phyloP scores from a whole-genome alignment of 2,888 invertebrate species.

The Orchesella flavescens region DNA sequence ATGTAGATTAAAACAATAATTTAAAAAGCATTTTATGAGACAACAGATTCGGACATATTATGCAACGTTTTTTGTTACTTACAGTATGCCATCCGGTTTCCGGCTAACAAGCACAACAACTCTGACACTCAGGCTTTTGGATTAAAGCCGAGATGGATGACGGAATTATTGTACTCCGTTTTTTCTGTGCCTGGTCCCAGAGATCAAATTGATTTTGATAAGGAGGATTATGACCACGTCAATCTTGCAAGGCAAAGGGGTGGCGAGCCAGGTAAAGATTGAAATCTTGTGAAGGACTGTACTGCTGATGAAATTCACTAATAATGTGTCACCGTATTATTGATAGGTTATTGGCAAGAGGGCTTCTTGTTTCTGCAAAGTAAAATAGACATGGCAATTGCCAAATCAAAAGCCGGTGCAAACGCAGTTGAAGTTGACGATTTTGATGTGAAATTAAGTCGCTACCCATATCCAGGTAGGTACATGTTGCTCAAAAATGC shows the following conservation, averaged over 20 bases:
- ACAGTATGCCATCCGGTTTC: conserved; percentile 68
- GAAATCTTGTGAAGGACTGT: background rate
- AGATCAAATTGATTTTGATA: conserved; percentile 74
- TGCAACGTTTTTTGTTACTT: background rate
- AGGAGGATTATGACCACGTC: background rate
- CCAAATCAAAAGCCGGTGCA: conserved; percentile 1
- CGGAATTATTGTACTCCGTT: conserved; percentile 80
- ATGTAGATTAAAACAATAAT: conserved; percentile 2
- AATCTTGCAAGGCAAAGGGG: background rate
- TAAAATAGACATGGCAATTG: conserved; percentile 76
- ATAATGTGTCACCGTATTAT: background rate
- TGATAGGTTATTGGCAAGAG: conserved; percentile 79
- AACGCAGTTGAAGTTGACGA: conserved; percentile 17
- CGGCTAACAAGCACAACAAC: conserved; percentile 62
- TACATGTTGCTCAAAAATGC: too few relatives aligned
- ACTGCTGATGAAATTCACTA: background rate
- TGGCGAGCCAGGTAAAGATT: conserved; percentile 41
- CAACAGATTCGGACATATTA: background rate
- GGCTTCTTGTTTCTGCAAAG: conserved; percentile 82
- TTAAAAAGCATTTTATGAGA: background rate
- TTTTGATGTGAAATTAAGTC: conserved; percentile 35
- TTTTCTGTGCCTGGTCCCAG: conserved; percentile 83
- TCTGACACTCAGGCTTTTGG: conserved; percentile 48
- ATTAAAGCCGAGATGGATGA: conserved; percentile 78
- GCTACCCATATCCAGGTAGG: conserved; percentile 81